These are phyloP conservation scores for Sthenelais limicola DNA, from an alignment of 2,888 invertebrate genomes.

Conservation along the genomic window DNA sequence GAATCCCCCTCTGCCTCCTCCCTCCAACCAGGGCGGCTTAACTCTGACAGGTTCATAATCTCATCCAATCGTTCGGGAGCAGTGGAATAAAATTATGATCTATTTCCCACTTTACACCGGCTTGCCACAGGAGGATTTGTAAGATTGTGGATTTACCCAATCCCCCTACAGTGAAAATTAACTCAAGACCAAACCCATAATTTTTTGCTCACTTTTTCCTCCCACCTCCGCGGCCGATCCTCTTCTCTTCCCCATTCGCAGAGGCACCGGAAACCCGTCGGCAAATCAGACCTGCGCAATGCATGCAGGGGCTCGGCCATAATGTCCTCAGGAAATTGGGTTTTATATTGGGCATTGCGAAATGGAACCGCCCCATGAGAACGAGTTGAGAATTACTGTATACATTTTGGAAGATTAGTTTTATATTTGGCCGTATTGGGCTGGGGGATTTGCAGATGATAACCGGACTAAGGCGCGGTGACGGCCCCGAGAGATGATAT, in stretches of 20 bases:
- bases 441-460: background rate
- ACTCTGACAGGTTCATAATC: constrained; percentile 38
- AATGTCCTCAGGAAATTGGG: constrained; percentile 37
- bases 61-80: constrained; percentile 29
- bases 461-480: constrained; percentile 2
- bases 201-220: background rate
- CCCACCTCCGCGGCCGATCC: background rate
- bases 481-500: constrained; percentile 8
- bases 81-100: constrained; percentile 35
- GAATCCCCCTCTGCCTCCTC: constrained; percentile 32
- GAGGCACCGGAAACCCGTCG: too few relatives aligned
- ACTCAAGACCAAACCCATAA: constrained; percentile 37
- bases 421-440: constrained; percentile 31
- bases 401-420: constrained; percentile 37
- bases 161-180: constrained; percentile 37
- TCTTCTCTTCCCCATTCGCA: too few relatives aligned
- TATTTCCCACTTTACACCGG: constrained; percentile 29
- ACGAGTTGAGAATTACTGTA: constrained; percentile 38
- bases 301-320: background rate
- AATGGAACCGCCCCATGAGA: constrained; percentile 35
- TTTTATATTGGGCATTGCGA: constrained; percentile 37
- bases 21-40: background rate
- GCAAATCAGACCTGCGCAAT: too few relatives aligned
- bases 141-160: constrained; percentile 37
- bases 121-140: constrained; percentile 19